A percentile compares a stretch with the other conserved stretches of the same genome.
phyloP scores from a whole-genome alignment of 2,888 invertebrate species.

The Sphaeridia pumilis region DNA sequence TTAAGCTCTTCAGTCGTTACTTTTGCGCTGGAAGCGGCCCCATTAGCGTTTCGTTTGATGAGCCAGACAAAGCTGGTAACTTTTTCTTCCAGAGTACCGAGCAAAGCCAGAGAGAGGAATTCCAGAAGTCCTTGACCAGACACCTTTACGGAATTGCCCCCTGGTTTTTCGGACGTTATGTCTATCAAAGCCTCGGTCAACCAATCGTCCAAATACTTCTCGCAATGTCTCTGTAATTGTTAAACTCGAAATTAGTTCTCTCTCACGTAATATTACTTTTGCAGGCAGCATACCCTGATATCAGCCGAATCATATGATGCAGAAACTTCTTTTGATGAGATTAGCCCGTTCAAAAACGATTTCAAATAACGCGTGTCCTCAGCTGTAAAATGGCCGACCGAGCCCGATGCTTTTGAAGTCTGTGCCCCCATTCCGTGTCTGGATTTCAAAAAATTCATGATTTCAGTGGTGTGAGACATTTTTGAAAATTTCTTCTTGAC shows the following conservation, averaged over 20 bases:
- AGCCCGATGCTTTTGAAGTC: constrained; percentile 21
- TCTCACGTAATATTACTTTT: constrained; percentile 24
- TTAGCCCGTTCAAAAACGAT: constrained; percentile 21
- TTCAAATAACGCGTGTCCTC: constrained; percentile 23
- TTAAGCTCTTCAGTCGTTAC: constrained; percentile 23
- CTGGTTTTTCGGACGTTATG: constrained; percentile 19
- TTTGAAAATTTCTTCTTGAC: too few relatives aligned
- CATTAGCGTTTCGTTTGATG: background rate
- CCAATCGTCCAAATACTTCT: constrained; percentile 33
- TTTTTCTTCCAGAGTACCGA: constrained; percentile 30
- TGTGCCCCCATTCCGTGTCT: constrained; percentile 26
- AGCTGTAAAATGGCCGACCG: constrained; percentile 21
- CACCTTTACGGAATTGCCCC: constrained; percentile 23
- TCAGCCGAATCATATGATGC: too few relatives aligned
- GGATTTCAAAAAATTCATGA: background rate
- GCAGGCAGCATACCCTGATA: too few relatives aligned
- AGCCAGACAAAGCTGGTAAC: constrained; percentile 25
- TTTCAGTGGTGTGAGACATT: too few relatives aligned
- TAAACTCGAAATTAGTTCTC: background rate
- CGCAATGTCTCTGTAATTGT: constrained; percentile 26
- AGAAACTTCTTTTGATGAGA: constrained; percentile 9
- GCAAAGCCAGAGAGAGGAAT: constrained; percentile 27
- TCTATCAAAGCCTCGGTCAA: constrained; percentile 25
- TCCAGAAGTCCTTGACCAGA: constrained; percentile 20
- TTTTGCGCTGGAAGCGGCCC: background rate